Evolutionary conservation across 64 coral and sea anemone species (phyloP).

Genomic region (Stichodactyla mertensii): DNA sequence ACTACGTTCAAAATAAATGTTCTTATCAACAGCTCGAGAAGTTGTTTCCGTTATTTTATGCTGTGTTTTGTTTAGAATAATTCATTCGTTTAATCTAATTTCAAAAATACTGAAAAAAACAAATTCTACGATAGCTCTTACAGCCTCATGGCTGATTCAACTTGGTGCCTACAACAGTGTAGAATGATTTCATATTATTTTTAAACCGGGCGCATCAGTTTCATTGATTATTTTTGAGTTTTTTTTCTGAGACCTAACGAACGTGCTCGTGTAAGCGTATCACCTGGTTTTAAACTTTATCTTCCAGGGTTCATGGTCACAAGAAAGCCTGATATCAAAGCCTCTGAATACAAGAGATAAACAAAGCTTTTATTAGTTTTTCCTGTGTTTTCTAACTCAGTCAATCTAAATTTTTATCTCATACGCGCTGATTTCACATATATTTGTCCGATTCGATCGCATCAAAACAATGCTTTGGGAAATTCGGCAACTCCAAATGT

Average conservation of each 20-base stretch:
- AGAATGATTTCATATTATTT: neutral
- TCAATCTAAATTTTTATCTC: neutral
- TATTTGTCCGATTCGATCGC: neutral
- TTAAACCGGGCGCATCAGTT: neutral
- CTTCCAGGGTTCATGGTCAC: constrained; percentile 3
- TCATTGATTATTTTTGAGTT: neutral
- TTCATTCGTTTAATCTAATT: neutral
- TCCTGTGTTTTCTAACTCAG: neutral
- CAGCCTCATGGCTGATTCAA: neutral
- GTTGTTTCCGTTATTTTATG: neutral
- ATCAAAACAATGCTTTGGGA: neutral
- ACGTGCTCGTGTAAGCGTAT: neutral
- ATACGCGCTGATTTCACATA: neutral
- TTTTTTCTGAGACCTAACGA: neutral
- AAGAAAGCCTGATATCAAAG: neutral
- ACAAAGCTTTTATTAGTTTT: neutral
- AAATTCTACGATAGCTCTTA: neutral
- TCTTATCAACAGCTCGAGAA: neutral
- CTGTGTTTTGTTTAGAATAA: neutral
- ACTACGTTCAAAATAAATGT: neutral
- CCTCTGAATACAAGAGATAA: neutral
- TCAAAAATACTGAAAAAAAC: neutral
- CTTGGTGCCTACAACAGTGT: neutral
- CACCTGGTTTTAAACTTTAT: neutral
- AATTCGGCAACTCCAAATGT: neutral